Percentiles rank a stretch among this genome's conserved stretches.
Conservation (phyloP, 1,140 invertebrate genomes). For the Mactra quadrangularis region DNA sequence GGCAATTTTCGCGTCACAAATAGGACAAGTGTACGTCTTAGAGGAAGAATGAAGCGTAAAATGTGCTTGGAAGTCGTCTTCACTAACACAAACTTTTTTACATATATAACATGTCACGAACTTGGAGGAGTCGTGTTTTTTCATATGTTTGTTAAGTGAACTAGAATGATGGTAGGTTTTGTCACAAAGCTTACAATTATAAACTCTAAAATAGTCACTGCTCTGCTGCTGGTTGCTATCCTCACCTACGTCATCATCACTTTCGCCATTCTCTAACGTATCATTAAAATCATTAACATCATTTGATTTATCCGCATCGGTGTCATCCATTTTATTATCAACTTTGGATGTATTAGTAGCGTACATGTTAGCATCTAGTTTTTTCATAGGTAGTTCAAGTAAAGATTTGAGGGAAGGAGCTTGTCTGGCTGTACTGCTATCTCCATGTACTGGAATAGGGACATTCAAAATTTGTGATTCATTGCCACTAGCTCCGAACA, state of each 20-base stretch:
- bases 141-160: constrained; percentile 57
- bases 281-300: not conserved
- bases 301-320: not conserved
- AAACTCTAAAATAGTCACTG: constrained; percentile 24
- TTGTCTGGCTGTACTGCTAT: not conserved
- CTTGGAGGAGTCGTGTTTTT: constrained; percentile 36
- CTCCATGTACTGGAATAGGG: not conserved
- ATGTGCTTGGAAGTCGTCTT: constrained; percentile 42
- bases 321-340: too few species aligned
- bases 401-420: constrained; percentile 36
- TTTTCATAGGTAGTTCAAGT: constrained; percentile 38
- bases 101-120: constrained; percentile 44
- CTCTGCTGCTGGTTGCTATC: not conserved
- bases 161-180: constrained; percentile 53
- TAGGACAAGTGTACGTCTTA: constrained; percentile 25
- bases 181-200: constrained; percentile 38
- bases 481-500: not conserved
- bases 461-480: constrained; percentile 2
- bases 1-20: constrained; percentile 40
- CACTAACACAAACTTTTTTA: constrained; percentile 11
- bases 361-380: constrained; percentile 1
- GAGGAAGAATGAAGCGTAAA: constrained; percentile 23
- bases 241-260: constrained; percentile 1
- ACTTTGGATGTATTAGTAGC: too few species aligned
- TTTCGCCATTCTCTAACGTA: not conserved